Evolutionary conservation across 2,113 vertebrate species (phyloP).

Genomic region (Neoarius graeffei): DNA sequence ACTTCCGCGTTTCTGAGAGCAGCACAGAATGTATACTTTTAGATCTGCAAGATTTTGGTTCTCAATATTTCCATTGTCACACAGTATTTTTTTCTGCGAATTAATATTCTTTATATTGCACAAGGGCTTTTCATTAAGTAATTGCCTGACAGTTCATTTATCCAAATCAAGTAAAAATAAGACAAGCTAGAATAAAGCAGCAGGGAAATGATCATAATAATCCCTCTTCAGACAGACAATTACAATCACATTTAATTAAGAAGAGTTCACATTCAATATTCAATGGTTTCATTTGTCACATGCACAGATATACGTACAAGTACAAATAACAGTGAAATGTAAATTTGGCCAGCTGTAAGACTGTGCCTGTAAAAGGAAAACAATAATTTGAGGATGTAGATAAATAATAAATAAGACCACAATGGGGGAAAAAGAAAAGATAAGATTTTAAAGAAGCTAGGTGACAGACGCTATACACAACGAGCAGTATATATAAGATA

Average conservation of each 20-base stretch:
- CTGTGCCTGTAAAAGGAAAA: too few species aligned
- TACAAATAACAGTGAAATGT: too few species aligned
- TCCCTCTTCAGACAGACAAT: conserved; percentile 48
- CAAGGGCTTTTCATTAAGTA: conserved; percentile 41
- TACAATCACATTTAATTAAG: conserved; percentile 51
- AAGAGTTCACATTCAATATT: conserved; percentile 49
- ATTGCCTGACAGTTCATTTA: conserved; percentile 48
- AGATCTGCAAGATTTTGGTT: neutral
- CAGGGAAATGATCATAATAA: conserved; percentile 54
- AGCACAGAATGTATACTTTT: neutral
- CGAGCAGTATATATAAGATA: too few species aligned
- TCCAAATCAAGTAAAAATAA: conserved; percentile 40
- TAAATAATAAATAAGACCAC: too few species aligned
- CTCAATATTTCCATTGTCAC: neutral
- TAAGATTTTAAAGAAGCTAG: too few species aligned
- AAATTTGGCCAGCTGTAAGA: too few species aligned
- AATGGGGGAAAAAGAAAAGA: too few species aligned
- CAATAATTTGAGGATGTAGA: too few species aligned
- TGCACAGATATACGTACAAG: too few species aligned
- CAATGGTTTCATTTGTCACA: too few species aligned
- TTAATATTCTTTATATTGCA: conserved; percentile 25
- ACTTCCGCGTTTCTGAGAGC: neutral
- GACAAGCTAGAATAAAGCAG: neutral
- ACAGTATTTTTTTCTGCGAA: neutral
- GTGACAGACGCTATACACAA: too few species aligned